phyloP scores from a whole-genome alignment of 2,797 vertebrate species.

The Crocidura indochinensis region DNA sequence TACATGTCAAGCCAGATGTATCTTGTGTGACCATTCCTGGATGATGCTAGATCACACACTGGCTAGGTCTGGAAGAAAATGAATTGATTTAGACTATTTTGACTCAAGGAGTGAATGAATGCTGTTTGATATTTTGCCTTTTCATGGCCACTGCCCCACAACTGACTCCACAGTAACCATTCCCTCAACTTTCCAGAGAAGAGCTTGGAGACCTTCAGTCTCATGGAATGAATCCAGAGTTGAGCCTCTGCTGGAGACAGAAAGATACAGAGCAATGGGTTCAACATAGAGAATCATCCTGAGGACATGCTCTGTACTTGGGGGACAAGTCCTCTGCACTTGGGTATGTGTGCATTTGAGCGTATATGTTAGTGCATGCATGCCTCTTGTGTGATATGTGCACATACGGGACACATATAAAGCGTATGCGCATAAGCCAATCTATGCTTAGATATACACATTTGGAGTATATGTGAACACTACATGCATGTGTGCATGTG shows the following conservation, averaged over 20 bases:
- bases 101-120: slow-evolving; percentile 24
- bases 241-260: no score
- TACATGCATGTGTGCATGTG: no score
- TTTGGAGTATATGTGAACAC: no score
- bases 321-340: neutral
- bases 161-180: neutral
- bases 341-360: neutral
- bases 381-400: no score
- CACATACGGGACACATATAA: no score
- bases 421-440: no score
- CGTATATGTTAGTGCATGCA: neutral
- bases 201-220: neutral
- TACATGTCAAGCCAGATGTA: slow-evolving; percentile 73
- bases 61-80: slow-evolving; percentile 82
- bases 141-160: neutral
- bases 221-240: neutral
- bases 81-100: slow-evolving; percentile 51
- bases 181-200: neutral
- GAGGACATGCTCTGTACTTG: no score
- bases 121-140: neutral
- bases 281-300: neutral
- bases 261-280: slow-evolving; percentile 12
- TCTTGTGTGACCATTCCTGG: slow-evolving; percentile 78
- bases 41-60: slow-evolving; percentile 57
- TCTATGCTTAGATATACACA: no score